Conservation (phyloP, 2,797 vertebrate genomes). For the Cryptoprocta ferox region DNA sequence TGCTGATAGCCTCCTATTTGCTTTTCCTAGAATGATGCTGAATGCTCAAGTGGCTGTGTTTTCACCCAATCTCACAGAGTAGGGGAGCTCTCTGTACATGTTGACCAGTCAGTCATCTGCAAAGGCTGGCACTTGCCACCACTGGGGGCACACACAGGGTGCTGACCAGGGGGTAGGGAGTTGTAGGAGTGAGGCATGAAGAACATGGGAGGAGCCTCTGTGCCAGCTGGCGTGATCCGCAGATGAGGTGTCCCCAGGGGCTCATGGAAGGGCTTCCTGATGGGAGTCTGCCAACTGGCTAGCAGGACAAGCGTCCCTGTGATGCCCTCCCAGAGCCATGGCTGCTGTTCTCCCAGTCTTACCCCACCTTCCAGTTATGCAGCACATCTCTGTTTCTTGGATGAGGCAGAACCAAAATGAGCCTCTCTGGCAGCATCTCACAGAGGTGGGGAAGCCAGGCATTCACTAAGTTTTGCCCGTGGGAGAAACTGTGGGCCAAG, state of each 20-base stretch:
- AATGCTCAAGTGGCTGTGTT: background rate
- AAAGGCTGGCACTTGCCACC: background rate
- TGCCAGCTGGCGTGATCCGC: background rate
- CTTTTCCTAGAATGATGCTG: background rate
- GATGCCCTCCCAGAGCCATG: background rate
- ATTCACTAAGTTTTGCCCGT: background rate
- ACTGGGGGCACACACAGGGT: background rate
- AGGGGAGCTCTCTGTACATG: background rate
- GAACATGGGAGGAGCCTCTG: background rate
- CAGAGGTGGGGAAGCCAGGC: background rate
- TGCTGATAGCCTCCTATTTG: background rate
- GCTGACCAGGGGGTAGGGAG: background rate
- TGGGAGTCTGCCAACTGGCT: background rate
- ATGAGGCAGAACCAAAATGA: background rate
- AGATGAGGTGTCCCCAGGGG: background rate
- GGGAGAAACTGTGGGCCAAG: background rate
- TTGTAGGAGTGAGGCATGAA: background rate
- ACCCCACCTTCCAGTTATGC: background rate
- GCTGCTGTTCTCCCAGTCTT: background rate
- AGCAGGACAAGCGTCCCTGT: background rate
- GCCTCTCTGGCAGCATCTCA: background rate
- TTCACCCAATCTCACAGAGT: background rate
- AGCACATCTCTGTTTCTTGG: background rate
- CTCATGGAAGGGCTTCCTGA: background rate
- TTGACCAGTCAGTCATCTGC: background rate